Evolutionary conservation across 1,140 invertebrate species (phyloP).

Genomic region (Steinernema feltiae): DNA sequence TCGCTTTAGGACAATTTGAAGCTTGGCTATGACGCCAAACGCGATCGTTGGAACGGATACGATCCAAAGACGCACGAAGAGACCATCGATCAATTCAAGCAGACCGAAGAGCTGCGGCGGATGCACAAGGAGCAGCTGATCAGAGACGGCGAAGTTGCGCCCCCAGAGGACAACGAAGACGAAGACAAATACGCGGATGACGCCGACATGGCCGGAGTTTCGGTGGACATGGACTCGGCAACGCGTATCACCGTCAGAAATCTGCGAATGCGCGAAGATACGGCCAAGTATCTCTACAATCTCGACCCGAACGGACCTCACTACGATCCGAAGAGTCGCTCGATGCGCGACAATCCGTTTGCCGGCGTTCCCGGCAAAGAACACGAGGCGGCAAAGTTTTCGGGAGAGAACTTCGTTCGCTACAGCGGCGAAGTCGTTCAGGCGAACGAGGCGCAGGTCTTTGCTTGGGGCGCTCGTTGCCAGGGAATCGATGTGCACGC

Average conservation of each 20-base stretch:
- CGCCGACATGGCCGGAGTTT: slow-evolving; percentile 77
- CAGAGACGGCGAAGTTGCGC: slow-evolving; percentile 35
- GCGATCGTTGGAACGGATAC: slow-evolving; percentile 84
- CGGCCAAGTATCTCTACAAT: slow-evolving; percentile 91
- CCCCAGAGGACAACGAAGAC: slow-evolving; percentile 58
- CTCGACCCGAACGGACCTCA: slow-evolving; percentile 93
- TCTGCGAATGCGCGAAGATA: slow-evolving; percentile 93
- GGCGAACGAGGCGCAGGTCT: slow-evolving; percentile 84
- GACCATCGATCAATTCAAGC: slow-evolving; percentile 78
- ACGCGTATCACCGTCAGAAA: slow-evolving; percentile 92
- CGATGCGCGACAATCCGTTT: slow-evolving; percentile 94
- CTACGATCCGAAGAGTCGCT: slow-evolving; percentile 85
- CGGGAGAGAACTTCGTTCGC: slow-evolving; percentile 90
- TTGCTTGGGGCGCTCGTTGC: slow-evolving; percentile 90
- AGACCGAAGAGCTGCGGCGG: slow-evolving; percentile 59
- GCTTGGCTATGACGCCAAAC: slow-evolving; percentile 73
- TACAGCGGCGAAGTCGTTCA: slow-evolving; percentile 84
- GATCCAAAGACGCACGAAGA: slow-evolving; percentile 78
- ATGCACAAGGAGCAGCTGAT: slow-evolving; percentile 32
- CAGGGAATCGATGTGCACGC: slow-evolving; percentile 83
- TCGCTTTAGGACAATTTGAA: too few relatives aligned
- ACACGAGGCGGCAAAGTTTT: slow-evolving; percentile 70
- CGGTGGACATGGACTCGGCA: slow-evolving; percentile 82
- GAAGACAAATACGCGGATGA: slow-evolving; percentile 64
- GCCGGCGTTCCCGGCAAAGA: slow-evolving; percentile 49